Evolutionary conservation across 1,140 invertebrate species (phyloP).

Genomic region (Hypsibius dujardini): DNA sequence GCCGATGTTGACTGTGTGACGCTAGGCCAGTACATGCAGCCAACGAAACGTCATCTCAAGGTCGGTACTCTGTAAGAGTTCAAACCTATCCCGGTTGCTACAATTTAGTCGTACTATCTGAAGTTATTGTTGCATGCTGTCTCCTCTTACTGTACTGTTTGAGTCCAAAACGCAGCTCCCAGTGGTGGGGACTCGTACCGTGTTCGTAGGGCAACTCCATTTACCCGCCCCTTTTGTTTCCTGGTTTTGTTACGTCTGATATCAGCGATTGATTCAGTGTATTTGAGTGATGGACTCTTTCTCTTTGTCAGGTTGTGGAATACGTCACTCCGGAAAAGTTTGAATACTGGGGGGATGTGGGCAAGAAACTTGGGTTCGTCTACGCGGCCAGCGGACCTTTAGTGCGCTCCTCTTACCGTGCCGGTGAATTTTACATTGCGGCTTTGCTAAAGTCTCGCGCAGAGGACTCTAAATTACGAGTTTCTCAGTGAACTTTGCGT

Average conservation of each 20-base stretch:
- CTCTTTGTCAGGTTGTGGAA: constrained; percentile 49
- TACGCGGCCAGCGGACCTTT: constrained; percentile 94
- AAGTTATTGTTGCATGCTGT: too few relatives aligned
- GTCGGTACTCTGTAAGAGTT: constrained; percentile 30
- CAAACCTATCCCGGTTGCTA: too few relatives aligned
- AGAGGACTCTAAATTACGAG: neutral
- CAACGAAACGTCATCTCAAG: constrained; percentile 84
- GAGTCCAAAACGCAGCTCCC: too few relatives aligned
- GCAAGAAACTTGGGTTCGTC: constrained; percentile 71
- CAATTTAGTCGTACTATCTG: too few relatives aligned
- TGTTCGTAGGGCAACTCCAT: too few relatives aligned
- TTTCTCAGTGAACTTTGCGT: too few relatives aligned
- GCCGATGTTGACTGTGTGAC: constrained; percentile 83
- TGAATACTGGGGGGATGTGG: constrained; percentile 67
- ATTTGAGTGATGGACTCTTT: constrained; percentile 1
- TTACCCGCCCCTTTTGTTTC: too few relatives aligned
- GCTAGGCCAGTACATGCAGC: constrained; percentile 98
- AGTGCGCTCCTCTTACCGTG: constrained; percentile 89
- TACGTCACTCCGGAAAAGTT: constrained; percentile 93
- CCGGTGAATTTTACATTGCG: constrained; percentile 46
- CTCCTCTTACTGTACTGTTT: too few relatives aligned
- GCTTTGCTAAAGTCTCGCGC: constrained; percentile 23
- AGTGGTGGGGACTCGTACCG: too few relatives aligned
- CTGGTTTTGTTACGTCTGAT: too few relatives aligned
- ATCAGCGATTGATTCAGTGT: too few relatives aligned